phyloP scores from a whole-genome alignment of 1,140 invertebrate genomes.

The Limonius californicus region DNA sequence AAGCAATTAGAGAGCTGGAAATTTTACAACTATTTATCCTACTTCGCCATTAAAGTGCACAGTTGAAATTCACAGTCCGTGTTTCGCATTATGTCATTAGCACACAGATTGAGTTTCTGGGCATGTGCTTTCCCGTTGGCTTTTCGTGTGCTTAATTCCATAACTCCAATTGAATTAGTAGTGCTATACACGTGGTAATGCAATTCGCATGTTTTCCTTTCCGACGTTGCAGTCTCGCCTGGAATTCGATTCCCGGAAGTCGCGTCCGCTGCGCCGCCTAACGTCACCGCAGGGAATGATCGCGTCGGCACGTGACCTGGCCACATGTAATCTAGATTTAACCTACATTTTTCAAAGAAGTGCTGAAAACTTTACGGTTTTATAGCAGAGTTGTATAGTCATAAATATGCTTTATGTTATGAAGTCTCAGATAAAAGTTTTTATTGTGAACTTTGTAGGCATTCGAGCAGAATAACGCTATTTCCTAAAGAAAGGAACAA shows the following conservation, averaged over 20 bases:
- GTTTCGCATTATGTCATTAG: constrained; percentile 5
- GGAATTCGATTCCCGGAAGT: constrained; percentile 24
- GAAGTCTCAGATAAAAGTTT: not conserved
- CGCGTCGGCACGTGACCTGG: constrained; percentile 23
- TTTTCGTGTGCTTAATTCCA: constrained; percentile 9
- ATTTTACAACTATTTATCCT: too few relatives aligned
- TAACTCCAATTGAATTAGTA: constrained; percentile 12
- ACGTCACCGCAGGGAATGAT: constrained; percentile 26
- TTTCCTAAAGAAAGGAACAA: too few relatives aligned
- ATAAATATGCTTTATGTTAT: constrained; percentile 1
- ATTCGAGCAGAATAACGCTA: not conserved
- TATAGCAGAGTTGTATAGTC: not conserved
- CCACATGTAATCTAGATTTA: constrained; percentile 1
- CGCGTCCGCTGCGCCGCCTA: constrained; percentile 22
- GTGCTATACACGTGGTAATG: constrained; percentile 21
- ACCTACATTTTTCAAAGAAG: constrained; percentile 1
- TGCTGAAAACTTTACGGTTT: not conserved
- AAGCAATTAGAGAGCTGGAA: too few relatives aligned
- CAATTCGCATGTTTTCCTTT: constrained; percentile 23
- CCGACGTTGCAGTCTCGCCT: constrained; percentile 16
- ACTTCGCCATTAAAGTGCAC: too few relatives aligned
- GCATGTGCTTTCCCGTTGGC: constrained; percentile 3
- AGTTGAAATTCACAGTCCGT: constrained; percentile 1
- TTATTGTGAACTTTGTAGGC: not conserved
- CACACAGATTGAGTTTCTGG: constrained; percentile 6